These are phyloP conservation scores for Oligia fasciuncula DNA, from an alignment of 2,888 invertebrate genomes.

Conservation along the genomic window DNA sequence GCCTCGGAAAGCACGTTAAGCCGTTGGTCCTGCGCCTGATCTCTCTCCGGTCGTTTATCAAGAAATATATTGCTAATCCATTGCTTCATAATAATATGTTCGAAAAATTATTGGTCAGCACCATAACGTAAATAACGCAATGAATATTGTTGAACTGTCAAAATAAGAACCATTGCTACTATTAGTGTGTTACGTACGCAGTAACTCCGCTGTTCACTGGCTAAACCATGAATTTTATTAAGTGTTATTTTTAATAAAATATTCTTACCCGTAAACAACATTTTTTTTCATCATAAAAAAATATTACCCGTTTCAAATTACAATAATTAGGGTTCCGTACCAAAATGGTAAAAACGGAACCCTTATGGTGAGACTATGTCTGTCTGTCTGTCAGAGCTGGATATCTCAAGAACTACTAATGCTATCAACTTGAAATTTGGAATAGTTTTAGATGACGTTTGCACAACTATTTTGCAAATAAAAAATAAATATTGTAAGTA, in stretches of 20 bases:
- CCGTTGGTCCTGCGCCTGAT: too few relatives aligned
- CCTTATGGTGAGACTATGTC: too few relatives aligned
- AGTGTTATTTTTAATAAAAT: neutral
- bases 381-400: too few relatives aligned
- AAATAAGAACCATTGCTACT: neutral
- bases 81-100: neutral
- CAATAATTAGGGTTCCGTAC: neutral
- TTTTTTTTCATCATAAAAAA: neutral
- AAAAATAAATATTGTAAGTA: too few relatives aligned
- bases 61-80: neutral
- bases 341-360: too few relatives aligned
- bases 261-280: neutral
- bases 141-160: neutral
- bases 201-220: neutral
- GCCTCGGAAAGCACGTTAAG: too few relatives aligned
- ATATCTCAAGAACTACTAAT: too few relatives aligned
- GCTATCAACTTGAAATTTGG: too few relatives aligned
- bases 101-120: neutral
- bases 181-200: neutral
- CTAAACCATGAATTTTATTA: neutral
- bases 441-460: too few relatives aligned
- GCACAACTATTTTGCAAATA: too few relatives aligned
- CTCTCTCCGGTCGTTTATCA: too few relatives aligned
- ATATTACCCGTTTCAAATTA: conserved; percentile 33
- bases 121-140: neutral